These are phyloP conservation scores for Hermaeophaga mercurialis DNA, from an alignment of 2,888 invertebrate genomes.

Conservation along the genomic window DNA sequence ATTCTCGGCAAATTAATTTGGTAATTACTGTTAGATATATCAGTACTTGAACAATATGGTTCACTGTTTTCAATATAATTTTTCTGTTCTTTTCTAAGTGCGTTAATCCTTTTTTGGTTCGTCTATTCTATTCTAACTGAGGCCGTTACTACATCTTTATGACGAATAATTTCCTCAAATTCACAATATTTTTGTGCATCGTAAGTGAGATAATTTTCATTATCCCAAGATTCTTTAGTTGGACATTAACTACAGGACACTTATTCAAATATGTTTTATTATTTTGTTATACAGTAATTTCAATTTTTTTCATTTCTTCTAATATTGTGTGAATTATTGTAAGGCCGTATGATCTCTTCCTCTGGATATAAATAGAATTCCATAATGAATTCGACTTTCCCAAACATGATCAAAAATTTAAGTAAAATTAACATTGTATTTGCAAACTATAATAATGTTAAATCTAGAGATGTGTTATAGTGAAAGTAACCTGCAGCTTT, in stretches of 20 bases:
- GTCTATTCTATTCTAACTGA: constrained; percentile 33
- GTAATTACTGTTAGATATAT: no score
- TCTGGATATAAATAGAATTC: no score
- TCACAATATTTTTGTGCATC: constrained; percentile 39
- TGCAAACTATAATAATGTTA: no score
- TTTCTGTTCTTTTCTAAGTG: not conserved
- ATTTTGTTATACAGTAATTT: constrained; percentile 37
- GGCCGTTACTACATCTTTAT: constrained; percentile 37
- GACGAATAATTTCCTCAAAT: constrained; percentile 37
- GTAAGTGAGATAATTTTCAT: constrained; percentile 37
- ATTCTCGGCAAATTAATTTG: constrained; percentile 15
- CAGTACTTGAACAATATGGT: no score
- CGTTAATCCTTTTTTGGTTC: constrained; percentile 39
- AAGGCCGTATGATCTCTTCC: no score
- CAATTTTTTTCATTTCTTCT: constrained; percentile 39
- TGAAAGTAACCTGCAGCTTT: no score
- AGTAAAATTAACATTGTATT: no score
- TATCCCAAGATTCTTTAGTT: constrained; percentile 47
- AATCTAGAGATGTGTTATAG: no score
- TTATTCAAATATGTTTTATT: constrained; percentile 26
- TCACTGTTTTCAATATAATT: no score
- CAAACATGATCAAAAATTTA: no score
- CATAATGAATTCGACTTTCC: no score
- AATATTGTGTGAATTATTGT: no score
- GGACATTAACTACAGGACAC: constrained; percentile 31